Conservation (phyloP, 2,888 invertebrate genomes). For the Erebia palarica region DNA sequence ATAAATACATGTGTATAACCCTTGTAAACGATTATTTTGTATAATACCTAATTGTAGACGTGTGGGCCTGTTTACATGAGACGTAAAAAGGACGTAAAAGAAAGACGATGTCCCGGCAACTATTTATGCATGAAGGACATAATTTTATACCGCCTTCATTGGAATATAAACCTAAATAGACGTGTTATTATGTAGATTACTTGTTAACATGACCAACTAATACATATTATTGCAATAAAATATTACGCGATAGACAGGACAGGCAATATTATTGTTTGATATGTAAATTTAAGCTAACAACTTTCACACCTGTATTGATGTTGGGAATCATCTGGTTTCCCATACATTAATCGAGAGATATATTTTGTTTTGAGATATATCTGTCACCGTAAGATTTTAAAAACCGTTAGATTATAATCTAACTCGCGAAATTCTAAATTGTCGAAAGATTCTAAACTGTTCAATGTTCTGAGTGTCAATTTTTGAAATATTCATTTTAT, state of each 20-base stretch:
- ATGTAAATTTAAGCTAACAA: conserved; percentile 30
- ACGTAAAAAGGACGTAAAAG: conserved; percentile 37
- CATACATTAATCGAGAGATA: conserved; percentile 1
- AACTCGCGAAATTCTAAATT: too few species aligned
- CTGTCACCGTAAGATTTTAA: too few species aligned
- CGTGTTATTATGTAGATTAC: conserved; percentile 40
- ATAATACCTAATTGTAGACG: not conserved
- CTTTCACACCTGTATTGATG: conserved; percentile 30
- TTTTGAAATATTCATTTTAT: too few species aligned
- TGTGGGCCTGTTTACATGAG: conserved; percentile 28
- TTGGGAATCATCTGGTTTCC: conserved; percentile 1
- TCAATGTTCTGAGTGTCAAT: too few species aligned
- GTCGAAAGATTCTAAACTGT: too few species aligned
- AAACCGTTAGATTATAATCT: too few species aligned
- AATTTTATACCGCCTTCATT: conserved; percentile 30
- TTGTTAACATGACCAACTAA: conserved; percentile 36
- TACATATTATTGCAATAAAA: conserved; percentile 42
- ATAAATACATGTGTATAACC: not conserved
- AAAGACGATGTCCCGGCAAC: conserved; percentile 36
- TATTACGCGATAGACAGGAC: conserved; percentile 33
- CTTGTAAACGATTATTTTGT: conserved; percentile 4
- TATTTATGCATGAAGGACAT: conserved; percentile 32
- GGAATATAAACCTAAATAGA: conserved; percentile 36
- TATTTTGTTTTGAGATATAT: not conserved
- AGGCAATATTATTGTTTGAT: conserved; percentile 33